Percentiles rank a stretch among this genome's conserved stretches.
Evolutionary conservation across 2,888 invertebrate species (phyloP).

Genomic region (Strigamia crassipes): DNA sequence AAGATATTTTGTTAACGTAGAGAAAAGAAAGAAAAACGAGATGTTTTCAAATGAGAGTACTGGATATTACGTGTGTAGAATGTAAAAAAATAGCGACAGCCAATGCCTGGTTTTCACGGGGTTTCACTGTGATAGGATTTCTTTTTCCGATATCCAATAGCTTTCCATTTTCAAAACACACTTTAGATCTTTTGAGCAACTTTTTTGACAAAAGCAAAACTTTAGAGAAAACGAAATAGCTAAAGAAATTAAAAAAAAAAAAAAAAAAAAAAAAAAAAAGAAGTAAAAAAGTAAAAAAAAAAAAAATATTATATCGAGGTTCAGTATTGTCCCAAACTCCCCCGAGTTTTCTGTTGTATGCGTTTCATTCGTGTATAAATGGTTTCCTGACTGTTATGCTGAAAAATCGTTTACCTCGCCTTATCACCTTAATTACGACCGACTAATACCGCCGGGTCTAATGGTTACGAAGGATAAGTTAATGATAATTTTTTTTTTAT

Average conservation of each 20-base stretch:
- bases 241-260: neutral
- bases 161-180: constrained; percentile 40
- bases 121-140: constrained; percentile 38
- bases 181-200: constrained; percentile 35
- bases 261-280: too few relatives aligned
- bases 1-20: neutral
- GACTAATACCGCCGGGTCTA: constrained; percentile 12
- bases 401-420: constrained; percentile 35
- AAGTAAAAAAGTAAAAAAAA: too few relatives aligned
- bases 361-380: constrained; percentile 23
- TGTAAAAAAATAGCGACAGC: constrained; percentile 24
- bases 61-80: constrained; percentile 34
- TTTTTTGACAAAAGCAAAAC: constrained; percentile 42
- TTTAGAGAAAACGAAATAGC: constrained; percentile 38
- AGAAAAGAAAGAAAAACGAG: neutral
- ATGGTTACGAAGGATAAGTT: constrained; percentile 42
- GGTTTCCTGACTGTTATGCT: constrained; percentile 33
- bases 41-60: constrained; percentile 7
- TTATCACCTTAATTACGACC: constrained; percentile 40
- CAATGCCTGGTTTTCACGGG: constrained; percentile 25
- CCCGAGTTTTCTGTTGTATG: neutral
- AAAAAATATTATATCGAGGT: neutral
- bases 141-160: constrained; percentile 36
- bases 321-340: constrained; percentile 28
- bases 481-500: constrained; percentile 37